phyloP scores from a whole-genome alignment of 2,113 vertebrate genomes.

The Sprattus sprattus region DNA sequence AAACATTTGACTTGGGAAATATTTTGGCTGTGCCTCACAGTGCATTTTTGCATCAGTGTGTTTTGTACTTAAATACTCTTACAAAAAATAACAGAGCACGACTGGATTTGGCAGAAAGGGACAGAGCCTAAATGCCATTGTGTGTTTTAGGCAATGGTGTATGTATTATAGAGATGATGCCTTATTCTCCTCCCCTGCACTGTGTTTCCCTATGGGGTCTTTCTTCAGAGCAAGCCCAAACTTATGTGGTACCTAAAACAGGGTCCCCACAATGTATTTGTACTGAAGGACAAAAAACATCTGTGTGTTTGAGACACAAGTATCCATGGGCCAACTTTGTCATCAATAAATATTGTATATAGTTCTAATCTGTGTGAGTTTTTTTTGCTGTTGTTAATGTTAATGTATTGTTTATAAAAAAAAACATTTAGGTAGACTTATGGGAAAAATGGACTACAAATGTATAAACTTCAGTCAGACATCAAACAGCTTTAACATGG shows the following conservation, averaged over 20 bases:
- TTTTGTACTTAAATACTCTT: not conserved
- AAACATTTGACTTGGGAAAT: not conserved
- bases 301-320: not conserved
- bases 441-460: not conserved
- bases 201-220: not conserved
- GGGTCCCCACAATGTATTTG: slow-evolving; percentile 5
- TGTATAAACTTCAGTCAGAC: not conserved
- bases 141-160: not conserved
- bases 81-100: not conserved
- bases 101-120: not conserved
- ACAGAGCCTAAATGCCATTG: not conserved
- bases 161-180: not conserved
- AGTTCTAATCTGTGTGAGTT: not conserved
- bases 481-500: not conserved
- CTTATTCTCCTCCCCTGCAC: slow-evolving; percentile 6
- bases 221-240: not conserved
- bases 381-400: not conserved
- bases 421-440: not conserved
- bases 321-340: not conserved
- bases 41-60: not conserved
- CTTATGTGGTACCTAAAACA: not conserved
- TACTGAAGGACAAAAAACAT: slow-evolving; percentile 2
- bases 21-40: slow-evolving; percentile 2
- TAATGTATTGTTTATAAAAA: not conserved
- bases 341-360: slow-evolving; percentile 9